Conservation (phyloP, 2,797 vertebrate genomes). For the Centropyge bicolor region DNA sequence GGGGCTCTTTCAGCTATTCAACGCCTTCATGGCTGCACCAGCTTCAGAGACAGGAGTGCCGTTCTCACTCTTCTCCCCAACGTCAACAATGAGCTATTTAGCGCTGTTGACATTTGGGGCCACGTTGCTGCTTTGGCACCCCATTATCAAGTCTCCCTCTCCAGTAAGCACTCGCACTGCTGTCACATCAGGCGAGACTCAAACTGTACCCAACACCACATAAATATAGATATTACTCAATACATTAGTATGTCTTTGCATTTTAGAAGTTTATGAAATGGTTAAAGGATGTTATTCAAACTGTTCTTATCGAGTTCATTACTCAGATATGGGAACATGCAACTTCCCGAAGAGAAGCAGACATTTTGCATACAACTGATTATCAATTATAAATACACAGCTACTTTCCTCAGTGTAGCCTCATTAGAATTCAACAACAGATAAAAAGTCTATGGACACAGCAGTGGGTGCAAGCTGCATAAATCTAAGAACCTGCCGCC, state of each 20-base stretch:
- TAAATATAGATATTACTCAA: not conserved
- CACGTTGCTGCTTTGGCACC: constrained; percentile 48
- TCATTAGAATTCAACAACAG: not conserved
- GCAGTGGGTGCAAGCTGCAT: not conserved
- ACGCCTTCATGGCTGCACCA: constrained; percentile 37
- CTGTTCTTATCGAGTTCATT: not conserved
- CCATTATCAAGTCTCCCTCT: constrained; percentile 44
- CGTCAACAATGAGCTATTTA: constrained; percentile 47
- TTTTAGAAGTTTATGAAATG: too few relatives aligned
- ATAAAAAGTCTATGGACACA: not conserved
- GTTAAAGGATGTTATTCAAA: not conserved
- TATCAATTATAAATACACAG: not conserved
- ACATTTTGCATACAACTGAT: not conserved
- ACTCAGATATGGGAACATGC: not conserved
- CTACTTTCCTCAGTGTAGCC: not conserved
- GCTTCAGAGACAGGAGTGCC: constrained; percentile 37
- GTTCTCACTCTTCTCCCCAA: constrained; percentile 34
- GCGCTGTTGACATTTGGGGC: constrained; percentile 44
- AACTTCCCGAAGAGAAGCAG: not conserved
- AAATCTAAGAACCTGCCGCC: not conserved
- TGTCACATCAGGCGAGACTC: constrained; percentile 24
- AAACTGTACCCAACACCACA: not conserved
- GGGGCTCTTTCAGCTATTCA: constrained; percentile 54
- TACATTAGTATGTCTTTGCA: not conserved
- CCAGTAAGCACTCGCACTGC: constrained; percentile 13